phyloP scores from a whole-genome alignment of 2,797 vertebrate genomes.

The Uromys caudimaculatus region DNA sequence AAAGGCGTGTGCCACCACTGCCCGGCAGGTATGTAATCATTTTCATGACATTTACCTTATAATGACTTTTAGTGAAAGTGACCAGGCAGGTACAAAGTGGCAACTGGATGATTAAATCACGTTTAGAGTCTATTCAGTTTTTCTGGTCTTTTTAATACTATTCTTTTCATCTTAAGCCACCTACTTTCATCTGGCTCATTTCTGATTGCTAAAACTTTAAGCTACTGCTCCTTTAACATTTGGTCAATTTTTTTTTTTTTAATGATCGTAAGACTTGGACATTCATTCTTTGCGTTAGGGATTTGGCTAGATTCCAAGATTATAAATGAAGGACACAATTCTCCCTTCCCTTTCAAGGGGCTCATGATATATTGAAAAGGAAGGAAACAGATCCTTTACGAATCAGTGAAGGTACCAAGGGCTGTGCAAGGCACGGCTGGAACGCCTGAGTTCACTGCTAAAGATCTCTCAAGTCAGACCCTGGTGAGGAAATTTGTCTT shows the following conservation, averaged over 20 bases:
- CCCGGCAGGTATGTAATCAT: background rate
- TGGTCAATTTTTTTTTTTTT: background rate
- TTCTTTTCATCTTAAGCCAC: constrained; percentile 55
- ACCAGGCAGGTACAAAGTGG: background rate
- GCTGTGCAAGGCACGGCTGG: background rate
- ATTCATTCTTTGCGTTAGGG: background rate
- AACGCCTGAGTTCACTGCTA: accelerated
- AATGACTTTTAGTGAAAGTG: background rate
- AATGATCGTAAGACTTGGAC: background rate
- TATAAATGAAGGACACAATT: background rate
- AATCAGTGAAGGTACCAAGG: background rate
- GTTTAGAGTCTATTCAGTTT: constrained; percentile 8
- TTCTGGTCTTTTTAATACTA: constrained; percentile 38
- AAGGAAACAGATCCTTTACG: background rate
- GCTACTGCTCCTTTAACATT: background rate
- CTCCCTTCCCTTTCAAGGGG: background rate
- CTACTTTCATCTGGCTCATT: constrained; percentile 52
- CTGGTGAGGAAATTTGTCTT: background rate
- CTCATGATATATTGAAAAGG: background rate
- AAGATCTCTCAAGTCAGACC: background rate
- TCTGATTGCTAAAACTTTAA: constrained; percentile 57
- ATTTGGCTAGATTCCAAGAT: background rate
- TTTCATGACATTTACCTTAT: background rate
- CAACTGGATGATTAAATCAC: background rate
- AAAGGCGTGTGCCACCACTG: no score